Percentiles rank a stretch among this genome's conserved stretches.
Conservation (phyloP, 1,140 invertebrate species). For the Drosophila ohnishii region DNA sequence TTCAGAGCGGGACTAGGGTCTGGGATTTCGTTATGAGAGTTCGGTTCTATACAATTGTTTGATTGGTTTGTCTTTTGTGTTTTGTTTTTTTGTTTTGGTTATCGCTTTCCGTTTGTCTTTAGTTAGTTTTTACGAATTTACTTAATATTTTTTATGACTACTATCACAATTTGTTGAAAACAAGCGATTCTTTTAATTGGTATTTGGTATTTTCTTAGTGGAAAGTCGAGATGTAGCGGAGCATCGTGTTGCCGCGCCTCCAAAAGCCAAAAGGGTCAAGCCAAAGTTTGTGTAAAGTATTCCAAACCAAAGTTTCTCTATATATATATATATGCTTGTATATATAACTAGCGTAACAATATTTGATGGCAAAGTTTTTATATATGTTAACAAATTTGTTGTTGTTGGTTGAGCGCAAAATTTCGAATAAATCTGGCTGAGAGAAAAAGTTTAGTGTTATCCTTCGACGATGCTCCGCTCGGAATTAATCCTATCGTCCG, state of each 20-base stretch:
- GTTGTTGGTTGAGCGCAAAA: slow-evolving; percentile 29
- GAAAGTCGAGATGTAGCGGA: slow-evolving; percentile 56
- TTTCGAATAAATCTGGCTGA: slow-evolving; percentile 52
- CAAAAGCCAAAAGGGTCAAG: slow-evolving; percentile 44
- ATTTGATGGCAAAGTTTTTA: slow-evolving; percentile 39
- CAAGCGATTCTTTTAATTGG: slow-evolving; percentile 67
- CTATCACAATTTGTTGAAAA: slow-evolving; percentile 81
- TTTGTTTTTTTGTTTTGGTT: slow-evolving; percentile 10
- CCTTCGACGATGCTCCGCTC: slow-evolving; percentile 64
- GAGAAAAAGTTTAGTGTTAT: slow-evolving; percentile 34
- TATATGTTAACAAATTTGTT: slow-evolving; percentile 40
- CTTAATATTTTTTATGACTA: slow-evolving; percentile 80
- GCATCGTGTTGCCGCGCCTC: slow-evolving; percentile 35
- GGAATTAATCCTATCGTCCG: slow-evolving; percentile 49
- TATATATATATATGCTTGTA: slow-evolving; percentile 18
- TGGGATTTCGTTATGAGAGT: background rate
- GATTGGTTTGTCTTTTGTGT: slow-evolving; percentile 22
- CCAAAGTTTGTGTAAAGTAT: slow-evolving; percentile 36
- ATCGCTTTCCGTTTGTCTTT: slow-evolving; percentile 40
- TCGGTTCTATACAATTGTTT: slow-evolving; percentile 48
- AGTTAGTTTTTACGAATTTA: slow-evolving; percentile 71
- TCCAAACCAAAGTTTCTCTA: slow-evolving; percentile 33
- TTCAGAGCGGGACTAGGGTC: slow-evolving; percentile 4
- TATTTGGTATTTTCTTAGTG: slow-evolving; percentile 42
- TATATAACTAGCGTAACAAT: slow-evolving; percentile 55